Percentiles rank a stretch among this genome's conserved stretches.
Evolutionary conservation across 2,113 vertebrate species (phyloP).

Genomic region (Sylvietta virens): DNA sequence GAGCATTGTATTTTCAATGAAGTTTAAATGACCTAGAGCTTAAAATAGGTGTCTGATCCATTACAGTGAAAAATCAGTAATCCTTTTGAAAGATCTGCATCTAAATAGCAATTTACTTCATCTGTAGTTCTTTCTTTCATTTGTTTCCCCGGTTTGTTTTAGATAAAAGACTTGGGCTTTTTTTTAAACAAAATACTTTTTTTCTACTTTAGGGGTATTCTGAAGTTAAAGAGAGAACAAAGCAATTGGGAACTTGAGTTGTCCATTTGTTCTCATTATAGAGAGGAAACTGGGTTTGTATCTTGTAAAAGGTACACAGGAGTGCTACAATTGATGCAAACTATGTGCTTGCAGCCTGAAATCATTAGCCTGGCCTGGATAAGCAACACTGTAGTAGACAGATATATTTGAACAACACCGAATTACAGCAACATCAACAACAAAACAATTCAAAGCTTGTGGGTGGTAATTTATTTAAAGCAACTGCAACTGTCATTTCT

Average conservation of each 20-base stretch:
- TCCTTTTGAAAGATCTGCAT: background rate
- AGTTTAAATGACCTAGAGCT: background rate
- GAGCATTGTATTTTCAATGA: background rate
- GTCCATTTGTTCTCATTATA: conserved; percentile 1
- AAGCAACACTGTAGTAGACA: background rate
- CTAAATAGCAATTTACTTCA: background rate
- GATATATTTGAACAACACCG: background rate
- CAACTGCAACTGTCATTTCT: background rate
- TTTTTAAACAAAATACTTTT: background rate
- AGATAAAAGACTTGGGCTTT: background rate
- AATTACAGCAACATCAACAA: background rate
- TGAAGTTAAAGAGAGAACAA: background rate
- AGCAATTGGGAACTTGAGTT: background rate
- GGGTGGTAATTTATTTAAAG: background rate
- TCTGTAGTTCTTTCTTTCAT: background rate
- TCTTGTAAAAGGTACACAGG: background rate
- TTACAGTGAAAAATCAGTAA: background rate
- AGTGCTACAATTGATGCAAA: background rate
- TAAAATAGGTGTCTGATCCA: background rate
- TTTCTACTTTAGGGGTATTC: fast-evolving
- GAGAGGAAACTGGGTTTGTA: background rate
- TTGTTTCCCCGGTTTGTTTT: background rate
- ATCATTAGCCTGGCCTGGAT: background rate
- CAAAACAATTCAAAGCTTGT: background rate
- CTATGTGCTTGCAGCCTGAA: background rate